Conservation (phyloP, 2,888 invertebrate species). For the Phlogophora meticulosa region DNA sequence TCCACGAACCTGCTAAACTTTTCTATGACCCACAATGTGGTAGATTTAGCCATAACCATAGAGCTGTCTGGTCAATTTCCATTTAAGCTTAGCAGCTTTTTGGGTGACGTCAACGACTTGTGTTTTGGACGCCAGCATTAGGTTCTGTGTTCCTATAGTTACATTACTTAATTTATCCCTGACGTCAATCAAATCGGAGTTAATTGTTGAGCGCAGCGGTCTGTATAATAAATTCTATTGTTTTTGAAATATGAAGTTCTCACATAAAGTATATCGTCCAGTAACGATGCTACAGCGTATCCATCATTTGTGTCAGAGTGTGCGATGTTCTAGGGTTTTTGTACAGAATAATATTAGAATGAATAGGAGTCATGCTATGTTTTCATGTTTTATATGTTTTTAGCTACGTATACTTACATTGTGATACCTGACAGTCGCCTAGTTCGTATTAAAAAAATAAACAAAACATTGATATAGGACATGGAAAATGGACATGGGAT, state of each 20-base stretch:
- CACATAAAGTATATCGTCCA: slow-evolving; percentile 30
- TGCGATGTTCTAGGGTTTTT: not conserved
- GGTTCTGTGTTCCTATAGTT: slow-evolving; percentile 30
- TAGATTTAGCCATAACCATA: too few species aligned
- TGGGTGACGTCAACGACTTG: too few species aligned
- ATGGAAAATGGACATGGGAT: too few species aligned
- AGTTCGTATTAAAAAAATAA: too few species aligned
- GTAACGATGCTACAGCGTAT: slow-evolving; percentile 13
- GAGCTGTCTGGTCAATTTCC: too few species aligned
- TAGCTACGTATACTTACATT: too few species aligned
- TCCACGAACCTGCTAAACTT: too few species aligned
- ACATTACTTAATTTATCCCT: slow-evolving; percentile 51
- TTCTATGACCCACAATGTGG: too few species aligned
- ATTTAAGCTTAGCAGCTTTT: too few species aligned
- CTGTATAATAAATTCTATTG: slow-evolving; percentile 54
- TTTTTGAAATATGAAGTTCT: slow-evolving; percentile 43
- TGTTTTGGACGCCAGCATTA: not conserved
- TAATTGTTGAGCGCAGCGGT: slow-evolving; percentile 46
- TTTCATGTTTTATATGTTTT: not conserved
- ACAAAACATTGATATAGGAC: too few species aligned
- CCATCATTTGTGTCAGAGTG: slow-evolving; percentile 26
- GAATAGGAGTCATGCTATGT: too few species aligned
- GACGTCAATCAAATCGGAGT: slow-evolving; percentile 49
- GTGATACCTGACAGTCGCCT: too few species aligned
- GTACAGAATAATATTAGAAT: slow-evolving; percentile 2